Evolutionary conservation across 64 coral and sea anemone genomes (phyloP), one percentile per base, ranked within the genome.

Genomic region (Platygyra sinensis): DNA sequence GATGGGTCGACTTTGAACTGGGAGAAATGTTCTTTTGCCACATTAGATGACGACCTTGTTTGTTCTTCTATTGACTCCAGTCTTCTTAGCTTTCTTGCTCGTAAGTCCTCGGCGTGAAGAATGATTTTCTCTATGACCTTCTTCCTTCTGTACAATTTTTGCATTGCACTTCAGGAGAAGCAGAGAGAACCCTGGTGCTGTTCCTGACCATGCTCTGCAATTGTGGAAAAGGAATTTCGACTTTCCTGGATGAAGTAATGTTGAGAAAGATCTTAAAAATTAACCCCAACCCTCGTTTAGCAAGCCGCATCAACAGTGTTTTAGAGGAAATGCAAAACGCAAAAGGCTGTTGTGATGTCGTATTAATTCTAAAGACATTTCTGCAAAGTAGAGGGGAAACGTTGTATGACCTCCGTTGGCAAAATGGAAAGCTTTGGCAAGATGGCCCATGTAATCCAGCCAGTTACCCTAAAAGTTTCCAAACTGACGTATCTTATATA

Each of bases 171-270:
- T 92, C 77, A 52, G 91, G 62, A 17, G 87, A 95, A 33, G 74
- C 89, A 3, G 97, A 99, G 51, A 90, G 97, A 86, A 88, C 73
- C 24, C 50, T 99, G 49, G 73, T 99, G 73, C 75, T 99, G 8
- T 79, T 75, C 11, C 72, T 99, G 5, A 93, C 91, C 2, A 93
- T 99, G 97, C 60, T 99, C 3, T 95, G 91, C 36, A 99, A 99
- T 73, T 93, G 97, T 78, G 94, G 74, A 10, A 79, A 78, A 31
- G 77, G 89, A 72, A 90, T 96, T 30, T 77, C 95, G 13, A 62
- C 24, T 27, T 52, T 29, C 36, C 67, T 57, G 74, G 82, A 94
- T 75, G 63, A 38, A 29, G 22, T 85, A 36, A 76, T 96, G 65
- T 83, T 94, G 8, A 74, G 39, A 55, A 80, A 77, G 36, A 30